These are phyloP conservation scores for Myodes glareolus DNA, from an alignment of 2,113 vertebrate species.

Conservation along the genomic window DNA sequence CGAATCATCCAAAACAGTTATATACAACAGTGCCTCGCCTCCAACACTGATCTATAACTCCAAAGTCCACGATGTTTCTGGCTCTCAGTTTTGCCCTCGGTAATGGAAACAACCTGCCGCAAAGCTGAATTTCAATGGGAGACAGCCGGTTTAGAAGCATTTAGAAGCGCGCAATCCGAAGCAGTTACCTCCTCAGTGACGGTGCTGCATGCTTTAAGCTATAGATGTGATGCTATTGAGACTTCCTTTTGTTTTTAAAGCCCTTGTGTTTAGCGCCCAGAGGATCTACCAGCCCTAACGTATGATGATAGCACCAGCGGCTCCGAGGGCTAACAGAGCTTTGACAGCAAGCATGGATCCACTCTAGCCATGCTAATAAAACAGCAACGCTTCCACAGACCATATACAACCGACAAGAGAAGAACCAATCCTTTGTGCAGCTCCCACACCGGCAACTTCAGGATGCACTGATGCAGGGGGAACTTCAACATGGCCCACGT, in stretches of 20 bases:
- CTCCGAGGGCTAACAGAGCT: background rate
- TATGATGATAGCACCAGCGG: background rate
- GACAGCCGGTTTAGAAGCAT: background rate
- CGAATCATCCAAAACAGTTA: background rate
- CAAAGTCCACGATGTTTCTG: background rate
- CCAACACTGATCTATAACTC: background rate
- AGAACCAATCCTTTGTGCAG: background rate
- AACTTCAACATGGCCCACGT: background rate
- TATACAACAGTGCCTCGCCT: background rate
- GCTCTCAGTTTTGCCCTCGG: background rate
- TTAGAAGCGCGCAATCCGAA: background rate
- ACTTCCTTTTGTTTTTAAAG: slow-evolving; percentile 29
- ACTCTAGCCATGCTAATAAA: background rate
- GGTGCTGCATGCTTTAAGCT: background rate
- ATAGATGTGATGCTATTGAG: background rate
- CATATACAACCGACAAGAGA: background rate
- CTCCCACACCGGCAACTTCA: background rate
- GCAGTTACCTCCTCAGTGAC: background rate
- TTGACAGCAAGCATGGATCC: background rate
- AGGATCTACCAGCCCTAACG: background rate
- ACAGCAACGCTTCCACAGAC: background rate
- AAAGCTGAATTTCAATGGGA: background rate
- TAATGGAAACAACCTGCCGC: background rate
- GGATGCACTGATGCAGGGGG: background rate
- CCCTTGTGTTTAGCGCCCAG: background rate